phyloP scores from a whole-genome alignment of 2,888 invertebrate genomes.

The Drosophila nr. perissopoda region DNA sequence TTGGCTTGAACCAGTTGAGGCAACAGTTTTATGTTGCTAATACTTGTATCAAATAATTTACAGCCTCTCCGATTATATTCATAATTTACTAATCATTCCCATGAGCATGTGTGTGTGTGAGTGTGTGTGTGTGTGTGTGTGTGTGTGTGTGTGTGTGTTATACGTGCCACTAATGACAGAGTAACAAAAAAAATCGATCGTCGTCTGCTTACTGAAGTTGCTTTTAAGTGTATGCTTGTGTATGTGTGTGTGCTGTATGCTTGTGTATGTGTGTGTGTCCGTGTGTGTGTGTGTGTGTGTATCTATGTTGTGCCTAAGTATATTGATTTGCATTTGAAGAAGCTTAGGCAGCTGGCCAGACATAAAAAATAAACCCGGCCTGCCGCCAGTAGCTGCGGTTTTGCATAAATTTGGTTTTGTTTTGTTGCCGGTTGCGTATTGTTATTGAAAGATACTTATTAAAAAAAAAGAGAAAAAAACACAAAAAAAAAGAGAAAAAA shows the following conservation, averaged over 20 bases:
- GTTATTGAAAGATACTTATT: conserved; percentile 35
- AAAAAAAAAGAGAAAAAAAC: conserved; percentile 11
- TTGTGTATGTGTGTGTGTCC: not conserved
- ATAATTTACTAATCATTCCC: conserved; percentile 28
- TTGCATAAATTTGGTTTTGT: conserved; percentile 72
- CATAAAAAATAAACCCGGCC: conserved; percentile 35
- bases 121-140: too few species aligned
- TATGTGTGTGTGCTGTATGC: not conserved
- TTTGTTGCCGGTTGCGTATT: conserved; percentile 47
- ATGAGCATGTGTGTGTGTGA: not conserved
- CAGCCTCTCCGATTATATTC: conserved; percentile 24
- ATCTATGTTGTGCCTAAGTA: conserved; percentile 5
- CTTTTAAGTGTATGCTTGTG: conserved; percentile 15
- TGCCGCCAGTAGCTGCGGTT: conserved; percentile 62
- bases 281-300: not conserved
- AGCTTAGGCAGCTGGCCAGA: conserved; percentile 27
- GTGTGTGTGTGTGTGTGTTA: not conserved
- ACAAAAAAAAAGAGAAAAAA: conserved; percentile 23
- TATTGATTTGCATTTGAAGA: conserved; percentile 65
- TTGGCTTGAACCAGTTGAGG: conserved; percentile 27
- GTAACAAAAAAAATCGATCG: conserved; percentile 38
- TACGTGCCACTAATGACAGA: conserved; percentile 32
- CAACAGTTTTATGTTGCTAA: conserved; percentile 16
- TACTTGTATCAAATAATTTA: conserved; percentile 19
- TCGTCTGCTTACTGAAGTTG: conserved; percentile 11